Conservation (phyloP, 2,797 vertebrate species). For the Karalla daura region DNA sequence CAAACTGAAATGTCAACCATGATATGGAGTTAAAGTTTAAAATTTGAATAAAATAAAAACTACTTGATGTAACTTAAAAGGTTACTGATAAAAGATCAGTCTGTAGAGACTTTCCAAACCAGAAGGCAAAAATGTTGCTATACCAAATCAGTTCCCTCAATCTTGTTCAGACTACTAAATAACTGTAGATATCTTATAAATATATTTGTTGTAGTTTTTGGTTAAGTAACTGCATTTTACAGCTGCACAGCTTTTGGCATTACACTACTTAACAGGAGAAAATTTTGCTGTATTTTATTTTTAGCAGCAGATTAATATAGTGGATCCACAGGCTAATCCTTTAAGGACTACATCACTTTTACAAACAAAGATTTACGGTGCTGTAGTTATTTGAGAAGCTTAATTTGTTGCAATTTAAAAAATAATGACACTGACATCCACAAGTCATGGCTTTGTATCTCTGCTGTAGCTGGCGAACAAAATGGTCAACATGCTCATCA, state of each 20-base stretch:
- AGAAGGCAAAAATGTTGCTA: not conserved
- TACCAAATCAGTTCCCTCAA: too few relatives aligned
- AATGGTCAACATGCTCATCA: not conserved
- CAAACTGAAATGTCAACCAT: not conserved
- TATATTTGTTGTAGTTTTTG: not conserved
- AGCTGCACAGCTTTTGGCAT: not conserved
- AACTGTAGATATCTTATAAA: too few relatives aligned
- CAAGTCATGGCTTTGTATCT: not conserved
- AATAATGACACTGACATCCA: not conserved
- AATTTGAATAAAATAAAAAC: not conserved
- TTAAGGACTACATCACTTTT: not conserved
- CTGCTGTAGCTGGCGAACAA: not conserved
- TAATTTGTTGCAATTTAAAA: not conserved
- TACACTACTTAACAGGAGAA: not conserved
- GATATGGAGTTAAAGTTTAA: not conserved
- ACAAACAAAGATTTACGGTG: not conserved
- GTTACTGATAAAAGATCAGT: not conserved
- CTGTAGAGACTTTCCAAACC: not conserved
- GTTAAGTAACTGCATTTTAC: not conserved
- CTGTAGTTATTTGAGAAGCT: not conserved
- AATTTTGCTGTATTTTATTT: not conserved
- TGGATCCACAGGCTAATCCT: not conserved
- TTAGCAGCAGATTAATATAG: not conserved
- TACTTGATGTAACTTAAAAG: not conserved
- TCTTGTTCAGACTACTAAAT: too few relatives aligned